phyloP scores from a whole-genome alignment of 2,888 invertebrate genomes.

The Cerastoderma edule region DNA sequence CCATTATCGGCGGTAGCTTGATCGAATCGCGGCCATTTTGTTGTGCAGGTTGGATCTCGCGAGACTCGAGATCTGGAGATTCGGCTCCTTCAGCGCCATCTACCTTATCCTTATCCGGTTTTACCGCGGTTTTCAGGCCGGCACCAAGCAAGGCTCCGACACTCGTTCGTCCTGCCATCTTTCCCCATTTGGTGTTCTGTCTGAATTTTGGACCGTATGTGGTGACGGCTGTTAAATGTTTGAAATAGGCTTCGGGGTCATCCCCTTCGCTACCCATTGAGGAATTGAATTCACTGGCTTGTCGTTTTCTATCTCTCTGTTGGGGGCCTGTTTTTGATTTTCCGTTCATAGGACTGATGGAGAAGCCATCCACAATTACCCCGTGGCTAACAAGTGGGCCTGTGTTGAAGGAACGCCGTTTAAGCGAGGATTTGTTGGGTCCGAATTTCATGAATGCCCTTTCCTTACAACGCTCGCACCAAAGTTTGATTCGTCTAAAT shows the following conservation, averaged over 20 bases:
- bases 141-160: conserved; percentile 58
- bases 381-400: conserved; percentile 78
- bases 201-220: conserved; percentile 64
- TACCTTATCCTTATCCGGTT: conserved; percentile 47
- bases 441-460: conserved; percentile 76
- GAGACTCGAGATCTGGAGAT: conserved; percentile 37
- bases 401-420: conserved; percentile 63
- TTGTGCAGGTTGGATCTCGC: conserved; percentile 13
- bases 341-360: conserved; percentile 76
- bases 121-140: conserved; percentile 51
- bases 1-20: conserved; percentile 64
- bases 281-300: conserved; percentile 49
- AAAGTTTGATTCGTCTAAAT: conserved; percentile 77
- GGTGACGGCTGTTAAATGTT: conserved; percentile 62
- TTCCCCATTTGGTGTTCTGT: conserved; percentile 70
- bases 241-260: conserved; percentile 79
- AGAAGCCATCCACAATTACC: conserved; percentile 78
- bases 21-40: conserved; percentile 23
- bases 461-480: conserved; percentile 81
- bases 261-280: conserved; percentile 56
- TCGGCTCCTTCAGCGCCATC: conserved; percentile 36
- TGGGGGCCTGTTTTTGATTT: conserved; percentile 63
- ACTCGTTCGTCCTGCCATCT: conserved; percentile 60
- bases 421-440: conserved; percentile 76
- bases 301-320: conserved; percentile 53